Percentiles rank a stretch among this genome's conserved stretches.
Conservation (phyloP, 2,113 vertebrate genomes). For the Marcusenius ussheri region DNA sequence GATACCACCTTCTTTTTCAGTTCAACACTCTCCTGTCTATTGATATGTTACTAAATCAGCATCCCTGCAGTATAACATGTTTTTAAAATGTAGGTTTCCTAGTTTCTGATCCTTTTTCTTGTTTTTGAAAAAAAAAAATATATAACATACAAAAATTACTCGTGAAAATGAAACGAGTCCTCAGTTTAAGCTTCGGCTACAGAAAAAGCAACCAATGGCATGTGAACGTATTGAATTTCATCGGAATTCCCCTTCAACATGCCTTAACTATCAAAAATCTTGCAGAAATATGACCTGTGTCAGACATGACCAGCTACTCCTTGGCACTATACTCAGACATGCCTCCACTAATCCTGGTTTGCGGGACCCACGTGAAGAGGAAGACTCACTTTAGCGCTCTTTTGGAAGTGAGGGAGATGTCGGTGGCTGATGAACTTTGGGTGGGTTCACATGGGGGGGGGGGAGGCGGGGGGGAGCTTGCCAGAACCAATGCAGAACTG, state of each 20-base stretch:
- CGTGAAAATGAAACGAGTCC: neutral
- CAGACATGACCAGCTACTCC: neutral
- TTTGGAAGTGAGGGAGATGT: neutral
- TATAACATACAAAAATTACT: neutral
- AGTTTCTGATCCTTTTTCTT: neutral
- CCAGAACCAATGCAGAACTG: constrained; percentile 16
- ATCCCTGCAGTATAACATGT: neutral
- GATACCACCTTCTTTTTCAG: neutral
- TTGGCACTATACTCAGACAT: neutral
- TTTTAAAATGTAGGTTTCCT: neutral
- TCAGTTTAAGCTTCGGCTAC: neutral
- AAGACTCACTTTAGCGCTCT: neutral
- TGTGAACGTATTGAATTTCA: neutral
- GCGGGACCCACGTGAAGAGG: neutral
- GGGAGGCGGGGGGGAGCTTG: neutral
- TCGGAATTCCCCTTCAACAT: neutral
- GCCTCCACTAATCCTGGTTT: constrained; percentile 1
- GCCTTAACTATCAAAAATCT: neutral
- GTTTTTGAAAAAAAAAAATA: neutral
- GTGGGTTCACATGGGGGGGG: constrained; percentile 3
- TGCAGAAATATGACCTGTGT: neutral
- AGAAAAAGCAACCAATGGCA: neutral
- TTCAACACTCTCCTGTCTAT: neutral
- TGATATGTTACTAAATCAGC: neutral
- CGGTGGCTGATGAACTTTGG: neutral